Conservation (phyloP, 2,797 vertebrate species). For the Hippopotamyrus pictus region DNA sequence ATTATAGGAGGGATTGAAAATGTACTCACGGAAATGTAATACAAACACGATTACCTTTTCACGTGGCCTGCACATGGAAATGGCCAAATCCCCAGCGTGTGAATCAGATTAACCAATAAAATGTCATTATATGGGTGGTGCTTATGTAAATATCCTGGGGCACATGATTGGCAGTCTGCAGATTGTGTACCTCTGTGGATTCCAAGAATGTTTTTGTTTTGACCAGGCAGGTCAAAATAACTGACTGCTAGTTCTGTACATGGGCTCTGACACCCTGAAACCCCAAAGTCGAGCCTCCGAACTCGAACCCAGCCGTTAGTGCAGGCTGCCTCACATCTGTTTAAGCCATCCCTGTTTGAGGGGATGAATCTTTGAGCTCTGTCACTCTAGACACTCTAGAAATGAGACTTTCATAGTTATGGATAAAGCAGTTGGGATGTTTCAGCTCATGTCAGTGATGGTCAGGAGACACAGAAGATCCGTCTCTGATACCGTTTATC, state of each 20-base stretch:
- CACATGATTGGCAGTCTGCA: constrained; percentile 18
- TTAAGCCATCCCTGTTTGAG: neutral
- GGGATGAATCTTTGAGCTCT: neutral
- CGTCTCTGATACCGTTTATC: neutral
- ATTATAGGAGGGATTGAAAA: constrained; percentile 41
- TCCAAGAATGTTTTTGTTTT: neutral
- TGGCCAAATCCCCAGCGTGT: constrained; percentile 43
- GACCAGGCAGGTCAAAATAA: neutral
- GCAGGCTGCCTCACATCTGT: neutral
- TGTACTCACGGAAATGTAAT: constrained; percentile 46
- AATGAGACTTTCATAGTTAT: neutral
- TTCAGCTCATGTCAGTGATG: neutral
- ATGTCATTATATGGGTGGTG: constrained; percentile 36
- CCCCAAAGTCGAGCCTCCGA: neutral
- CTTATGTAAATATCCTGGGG: neutral
- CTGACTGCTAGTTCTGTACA: neutral
- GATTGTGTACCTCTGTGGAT: constrained; percentile 22
- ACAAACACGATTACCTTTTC: constrained; percentile 62
- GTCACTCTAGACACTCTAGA: neutral
- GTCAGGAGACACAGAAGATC: neutral
- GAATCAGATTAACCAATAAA: constrained; percentile 44
- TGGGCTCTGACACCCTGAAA: neutral
- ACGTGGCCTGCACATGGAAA: constrained; percentile 43
- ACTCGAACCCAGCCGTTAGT: neutral
- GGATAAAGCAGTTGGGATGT: neutral